Percentiles rank a stretch among this genome's conserved stretches.
These are phyloP conservation scores for Melitaea athalia DNA, from an alignment of 2,888 invertebrate species.

Conservation along the genomic window DNA sequence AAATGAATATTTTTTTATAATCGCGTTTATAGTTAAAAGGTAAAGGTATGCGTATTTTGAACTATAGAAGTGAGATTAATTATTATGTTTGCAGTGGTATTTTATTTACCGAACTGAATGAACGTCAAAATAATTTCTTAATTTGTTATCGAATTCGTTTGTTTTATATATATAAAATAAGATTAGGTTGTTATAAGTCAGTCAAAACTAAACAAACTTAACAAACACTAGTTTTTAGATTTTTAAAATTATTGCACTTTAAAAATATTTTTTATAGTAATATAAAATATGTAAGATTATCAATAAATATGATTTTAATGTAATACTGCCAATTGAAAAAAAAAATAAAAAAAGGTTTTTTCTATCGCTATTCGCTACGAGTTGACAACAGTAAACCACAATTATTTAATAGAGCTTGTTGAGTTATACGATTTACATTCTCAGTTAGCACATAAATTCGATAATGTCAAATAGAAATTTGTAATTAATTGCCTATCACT, in stretches of 20 bases:
- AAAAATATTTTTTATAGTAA: too few species aligned
- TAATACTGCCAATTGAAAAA: background rate
- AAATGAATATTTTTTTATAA: background rate
- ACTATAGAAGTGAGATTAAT: background rate
- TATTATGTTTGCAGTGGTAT: too few species aligned
- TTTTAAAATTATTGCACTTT: too few species aligned
- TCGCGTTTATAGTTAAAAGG: too few species aligned
- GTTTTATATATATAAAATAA: too few species aligned
- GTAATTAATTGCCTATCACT: constrained; percentile 20
- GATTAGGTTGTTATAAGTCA: too few species aligned
- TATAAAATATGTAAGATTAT: background rate
- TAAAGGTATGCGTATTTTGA: background rate
- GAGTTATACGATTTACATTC: constrained; percentile 25
- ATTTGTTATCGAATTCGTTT: too few species aligned
- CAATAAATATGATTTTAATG: background rate
- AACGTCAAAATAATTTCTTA: too few species aligned
- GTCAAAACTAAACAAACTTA: too few species aligned
- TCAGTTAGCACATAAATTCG: constrained; percentile 19
- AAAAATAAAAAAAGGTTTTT: background rate
- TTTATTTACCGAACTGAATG: too few species aligned
- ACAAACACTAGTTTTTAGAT: too few species aligned
- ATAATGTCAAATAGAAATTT: constrained; percentile 25
- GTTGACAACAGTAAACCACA: constrained; percentile 16
- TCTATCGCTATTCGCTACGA: constrained; percentile 17
- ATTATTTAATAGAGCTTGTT: constrained; percentile 20